Evolutionary conservation across 2,797 vertebrate species (phyloP).

Genomic region (Pseudochromis fuscus): DNA sequence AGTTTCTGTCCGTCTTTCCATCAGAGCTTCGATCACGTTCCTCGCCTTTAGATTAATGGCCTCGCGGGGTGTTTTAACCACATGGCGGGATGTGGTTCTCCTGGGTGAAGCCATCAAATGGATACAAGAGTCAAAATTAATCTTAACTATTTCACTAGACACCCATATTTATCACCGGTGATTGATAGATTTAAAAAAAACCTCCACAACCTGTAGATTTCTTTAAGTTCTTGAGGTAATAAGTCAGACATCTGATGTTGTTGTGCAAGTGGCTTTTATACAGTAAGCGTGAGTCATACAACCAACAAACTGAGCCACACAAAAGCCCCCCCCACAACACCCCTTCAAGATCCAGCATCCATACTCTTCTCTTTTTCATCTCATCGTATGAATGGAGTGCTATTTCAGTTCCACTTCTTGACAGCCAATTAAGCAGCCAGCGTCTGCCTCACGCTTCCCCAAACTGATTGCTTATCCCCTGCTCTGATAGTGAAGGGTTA

Average conservation of each 20-base stretch:
- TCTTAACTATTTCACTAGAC: not conserved
- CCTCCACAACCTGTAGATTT: not conserved
- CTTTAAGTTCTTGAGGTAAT: not conserved
- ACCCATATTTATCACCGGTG: slow-evolving; percentile 1
- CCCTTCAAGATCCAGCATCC: slow-evolving; percentile 30
- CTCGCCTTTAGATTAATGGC: slow-evolving; percentile 50
- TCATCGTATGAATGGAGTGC: slow-evolving; percentile 46
- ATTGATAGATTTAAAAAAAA: no score
- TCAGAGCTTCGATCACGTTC: slow-evolving; percentile 47
- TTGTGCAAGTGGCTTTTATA: slow-evolving; percentile 26
- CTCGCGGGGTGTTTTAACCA: slow-evolving; percentile 55
- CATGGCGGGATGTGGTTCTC: slow-evolving; percentile 19
- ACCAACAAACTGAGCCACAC: slow-evolving; percentile 41
- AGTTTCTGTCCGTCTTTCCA: slow-evolving; percentile 54
- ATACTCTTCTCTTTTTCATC: slow-evolving; percentile 51
- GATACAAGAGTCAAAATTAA: slow-evolving; percentile 16
- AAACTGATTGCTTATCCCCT: slow-evolving; percentile 54
- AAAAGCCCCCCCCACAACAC: slow-evolving; percentile 49
- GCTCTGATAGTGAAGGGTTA: slow-evolving; percentile 43
- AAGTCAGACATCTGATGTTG: slow-evolving; percentile 23
- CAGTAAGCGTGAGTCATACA: slow-evolving; percentile 57
- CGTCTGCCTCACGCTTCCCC: slow-evolving; percentile 27
- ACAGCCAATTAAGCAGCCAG: slow-evolving; percentile 64
- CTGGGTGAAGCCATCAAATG: slow-evolving; percentile 4
- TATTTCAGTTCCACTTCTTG: slow-evolving; percentile 61